Percentiles rank a stretch among this genome's conserved stretches.
These are phyloP conservation scores for Philereme vetulata DNA, from an alignment of 2,888 invertebrate genomes.

Conservation along the genomic window DNA sequence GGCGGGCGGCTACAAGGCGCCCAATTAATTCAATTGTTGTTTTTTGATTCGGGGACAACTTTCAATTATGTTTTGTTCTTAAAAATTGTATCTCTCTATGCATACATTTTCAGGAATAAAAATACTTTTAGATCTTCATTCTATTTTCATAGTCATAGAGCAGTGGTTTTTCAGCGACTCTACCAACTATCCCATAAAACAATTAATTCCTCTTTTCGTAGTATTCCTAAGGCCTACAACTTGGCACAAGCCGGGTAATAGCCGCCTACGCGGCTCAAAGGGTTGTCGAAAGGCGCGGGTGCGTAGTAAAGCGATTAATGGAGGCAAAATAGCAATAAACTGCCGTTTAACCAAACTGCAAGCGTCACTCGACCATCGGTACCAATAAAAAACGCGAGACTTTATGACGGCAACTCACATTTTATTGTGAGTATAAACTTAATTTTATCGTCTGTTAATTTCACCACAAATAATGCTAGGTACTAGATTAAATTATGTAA, in stretches of 20 bases:
- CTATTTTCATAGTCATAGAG: neutral
- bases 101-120: slow-evolving; percentile 1
- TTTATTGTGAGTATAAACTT: slow-evolving; percentile 84
- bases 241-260: slow-evolving; percentile 27
- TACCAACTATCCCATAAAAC: slow-evolving; percentile 20
- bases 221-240: slow-evolving; percentile 12
- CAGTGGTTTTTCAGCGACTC: slow-evolving; percentile 2
- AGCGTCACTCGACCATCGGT: slow-evolving; percentile 77
- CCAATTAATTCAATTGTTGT: slow-evolving; percentile 12
- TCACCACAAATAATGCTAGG: slow-evolving; percentile 82
- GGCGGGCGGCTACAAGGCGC: slow-evolving; percentile 59
- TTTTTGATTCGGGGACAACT: slow-evolving; percentile 4
- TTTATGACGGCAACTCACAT: slow-evolving; percentile 84
- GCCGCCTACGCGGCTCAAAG: slow-evolving; percentile 50
- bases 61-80: slow-evolving; percentile 1
- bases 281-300: slow-evolving; percentile 73
- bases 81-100: neutral
- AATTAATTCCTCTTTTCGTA: slow-evolving; percentile 30
- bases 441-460: slow-evolving; percentile 84
- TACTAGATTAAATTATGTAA: slow-evolving; percentile 77
- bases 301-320: slow-evolving; percentile 83
- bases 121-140: neutral
- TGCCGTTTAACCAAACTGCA: slow-evolving; percentile 84
- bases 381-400: slow-evolving; percentile 84
- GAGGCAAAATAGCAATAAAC: slow-evolving; percentile 83